Evolutionary conservation across 2,888 invertebrate genomes (phyloP), one percentile per base, ranked within the genome.

Genomic region (Sinodicranocentrus sp.): DNA sequence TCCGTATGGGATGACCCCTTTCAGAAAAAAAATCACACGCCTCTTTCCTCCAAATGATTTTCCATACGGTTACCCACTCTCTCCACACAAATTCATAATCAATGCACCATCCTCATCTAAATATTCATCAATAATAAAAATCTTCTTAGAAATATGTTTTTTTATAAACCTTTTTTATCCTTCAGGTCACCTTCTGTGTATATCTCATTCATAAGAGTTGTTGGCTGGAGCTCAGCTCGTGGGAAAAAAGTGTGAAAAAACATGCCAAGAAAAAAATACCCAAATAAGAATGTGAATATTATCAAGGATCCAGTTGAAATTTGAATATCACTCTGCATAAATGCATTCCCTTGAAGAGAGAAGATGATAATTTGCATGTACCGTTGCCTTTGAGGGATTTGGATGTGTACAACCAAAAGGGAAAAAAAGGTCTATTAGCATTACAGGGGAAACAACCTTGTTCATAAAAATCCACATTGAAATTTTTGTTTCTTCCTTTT

Each of bases 171-270:
- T 57, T 57, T 10, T 21, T 10, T 21, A 57, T 57, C 21, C 57
- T n/a, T n/a, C 48, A 5, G 15, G 48, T n/a, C 48, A 48, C 3
- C 10, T 48, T 15, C n/a, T 48, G 48, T 61, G 61, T 8, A 5
- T 17, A 52, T n/a, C 23, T 59, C 21, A 21, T 59, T 21, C 21
- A 19, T 59, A n/a, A n/a, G 13, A 2, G 8, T 23, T 59, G 10
- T 23, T 23, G 25, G 21, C 48, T n/a, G 48, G 48, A 33, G n/a
- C 15, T 52, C 21, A 3, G 65, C 59, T 57, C 82, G 82, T 82
- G 82, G 82, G 82, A 82, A 82, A 82, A 70, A 73, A 73, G 48
- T 73, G 67, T 72, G 43, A 72, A 80, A 68, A 57, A 67, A 59
- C 17, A 33, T 43, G 71, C 48, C 48, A 21, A 10, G 44, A 0